Evolutionary conservation across 2,888 invertebrate genomes (phyloP), one percentile per base, ranked within the genome.

Genomic region (Portevinia maculata): DNA sequence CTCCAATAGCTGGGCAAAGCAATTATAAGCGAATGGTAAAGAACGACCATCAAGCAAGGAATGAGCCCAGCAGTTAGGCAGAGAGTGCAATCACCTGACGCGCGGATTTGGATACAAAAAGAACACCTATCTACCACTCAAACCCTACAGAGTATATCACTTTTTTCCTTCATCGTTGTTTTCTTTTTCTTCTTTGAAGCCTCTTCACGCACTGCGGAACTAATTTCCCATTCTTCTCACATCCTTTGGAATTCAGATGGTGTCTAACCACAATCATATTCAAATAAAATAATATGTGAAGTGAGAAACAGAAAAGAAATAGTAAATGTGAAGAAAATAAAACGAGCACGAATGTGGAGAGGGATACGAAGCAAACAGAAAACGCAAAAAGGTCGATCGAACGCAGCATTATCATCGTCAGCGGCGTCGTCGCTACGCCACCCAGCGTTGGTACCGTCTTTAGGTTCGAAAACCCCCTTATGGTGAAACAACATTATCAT

Each of bases 201-300:
- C 65, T 64, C 71, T 71, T 78, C 71, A 83, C 83, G 78, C 83
- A 83, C 83, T 83, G 83, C 83, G 83, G 83, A 83, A 83, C 83
- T 83, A 83, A 83, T 83, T 83, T 78, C 24, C 65, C 83, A 83
- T 83, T 83, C 83, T 67, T 78, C 78, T 83, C 83, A 83, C 78
- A 83, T 83, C 83, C 83, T 83, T 83, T 83, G 55, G 53, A 70
- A 76, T 76, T 81, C 70, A 76, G 78, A 73, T 73, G 59, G 71
- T 83, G 81, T 83, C 73, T 62, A 83, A 83, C 71, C 71, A 62
- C 83, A 55, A 59, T 59, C 64, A 60, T 75, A 75, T 75, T 75
- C 59, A 46, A 71, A 71, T 71, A 62, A 62, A 53, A 46, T n/a
- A n/a, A n/a, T n/a, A n/a, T n/a, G 52, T 48, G 9, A 57, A 59